Conservation (phyloP, 2,888 invertebrate species). For the Biston stratarius region DNA sequence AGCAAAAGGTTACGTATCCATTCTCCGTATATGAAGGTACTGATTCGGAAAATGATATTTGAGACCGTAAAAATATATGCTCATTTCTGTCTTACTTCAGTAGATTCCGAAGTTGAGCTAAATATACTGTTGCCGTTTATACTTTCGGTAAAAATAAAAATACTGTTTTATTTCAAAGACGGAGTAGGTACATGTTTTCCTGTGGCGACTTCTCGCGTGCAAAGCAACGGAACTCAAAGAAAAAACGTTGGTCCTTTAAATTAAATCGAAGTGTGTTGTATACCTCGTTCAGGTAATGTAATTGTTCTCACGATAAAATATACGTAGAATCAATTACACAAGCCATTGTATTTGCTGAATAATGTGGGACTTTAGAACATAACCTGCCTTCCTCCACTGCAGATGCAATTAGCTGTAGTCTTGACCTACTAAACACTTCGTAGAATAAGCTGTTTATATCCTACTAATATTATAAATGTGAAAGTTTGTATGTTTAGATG, state of each 20-base stretch:
- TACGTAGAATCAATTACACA: conserved; percentile 2
- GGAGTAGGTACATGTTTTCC: background rate
- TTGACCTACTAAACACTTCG: conserved; percentile 45
- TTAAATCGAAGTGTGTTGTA: background rate
- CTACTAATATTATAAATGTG: too few relatives aligned
- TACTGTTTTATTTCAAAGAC: conserved; percentile 13
- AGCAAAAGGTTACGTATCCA: conserved; percentile 21
- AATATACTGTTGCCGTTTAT: conserved; percentile 13
- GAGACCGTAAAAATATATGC: conserved; percentile 19
- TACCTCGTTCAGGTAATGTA: conserved; percentile 5
- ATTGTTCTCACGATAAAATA: conserved; percentile 31
- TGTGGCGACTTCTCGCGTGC: conserved; percentile 23
- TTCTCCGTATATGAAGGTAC: conserved; percentile 5
- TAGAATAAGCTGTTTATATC: conserved; percentile 10
- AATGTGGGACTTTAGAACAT: conserved; percentile 56
- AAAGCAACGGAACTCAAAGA: conserved; percentile 11
- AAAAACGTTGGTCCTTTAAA: conserved; percentile 16
- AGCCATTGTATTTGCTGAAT: conserved; percentile 34
- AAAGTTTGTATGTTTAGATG: too few relatives aligned
- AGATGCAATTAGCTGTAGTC: conserved; percentile 48
- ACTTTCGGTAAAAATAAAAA: conserved; percentile 12
- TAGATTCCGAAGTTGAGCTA: conserved; percentile 9
- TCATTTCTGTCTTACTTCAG: conserved; percentile 13
- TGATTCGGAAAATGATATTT: conserved; percentile 20
- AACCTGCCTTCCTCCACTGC: conserved; percentile 44